Evolutionary conservation across 2,797 vertebrate genomes (phyloP), one percentile per base, ranked within the genome.

Genomic region (Morus bassanus): DNA sequence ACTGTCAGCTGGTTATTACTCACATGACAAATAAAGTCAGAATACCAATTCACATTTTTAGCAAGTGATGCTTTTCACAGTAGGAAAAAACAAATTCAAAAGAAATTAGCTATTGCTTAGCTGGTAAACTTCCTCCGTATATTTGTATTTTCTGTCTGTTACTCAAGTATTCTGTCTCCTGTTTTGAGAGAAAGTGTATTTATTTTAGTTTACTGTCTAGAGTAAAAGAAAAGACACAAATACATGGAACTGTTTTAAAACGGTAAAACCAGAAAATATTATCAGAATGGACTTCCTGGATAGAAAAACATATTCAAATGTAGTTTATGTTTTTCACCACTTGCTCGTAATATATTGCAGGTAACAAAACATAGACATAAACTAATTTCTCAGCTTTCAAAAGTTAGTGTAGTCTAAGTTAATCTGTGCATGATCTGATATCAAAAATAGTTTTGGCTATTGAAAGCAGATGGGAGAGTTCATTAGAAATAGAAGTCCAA

Each of bases 401-500:
- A 37, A 87, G 12, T 22, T 76, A 43, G 33, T 86, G 69, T 91
- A 81, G 67, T 93, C 93, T 72, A 77, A 84, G n/a, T 74, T 91
- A 94, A 94, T 91, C 60, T 65, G 78, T 93, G 51, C 61, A 54
- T 45, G 76, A 73, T 95, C 82, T 75, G 35, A 73, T 82, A 94
- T 59, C 21, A 91, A 89, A 65, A 87, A 69, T 37, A 63, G 25
- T 56, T 95, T 82, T 63, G 56, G 35, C 18, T 96, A 96, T 97
- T 96, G 91, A 88, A 97, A 97, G 39, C 95, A 97, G 93, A 95
- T 94, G 89, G 43, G 8, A 27, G 37, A 88, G 19, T 75, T 89
- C 85, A 93, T 92, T 78, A 89, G 41, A 70, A 89, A 85, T 60
- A 21, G 8, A 90, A 78, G 24, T 59, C 61, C 35, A 72, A 57